Evolutionary conservation across 2,888 invertebrate genomes (phyloP), one percentile per base, ranked within the genome.

Genomic region (Acronicta psi): DNA sequence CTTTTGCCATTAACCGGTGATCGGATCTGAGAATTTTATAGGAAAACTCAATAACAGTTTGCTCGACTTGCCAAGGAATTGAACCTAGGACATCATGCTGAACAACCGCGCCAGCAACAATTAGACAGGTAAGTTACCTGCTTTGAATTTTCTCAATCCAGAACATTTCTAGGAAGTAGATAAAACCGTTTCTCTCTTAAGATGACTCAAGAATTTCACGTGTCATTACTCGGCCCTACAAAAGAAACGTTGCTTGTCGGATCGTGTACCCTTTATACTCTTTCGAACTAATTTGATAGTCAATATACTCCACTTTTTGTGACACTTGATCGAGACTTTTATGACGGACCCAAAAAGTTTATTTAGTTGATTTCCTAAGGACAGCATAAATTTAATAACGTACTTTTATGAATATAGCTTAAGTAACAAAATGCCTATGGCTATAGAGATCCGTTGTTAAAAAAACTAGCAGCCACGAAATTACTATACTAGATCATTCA

Each of bases 171-270:
- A n/a, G 17, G n/a, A 16, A 18, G 29, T 25, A 54, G 9, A 13
- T 34, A 54, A 47, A 54, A 40, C 14, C 23, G 43, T 37, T 16
- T 2, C 36, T 41, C 36, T 38, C 6, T 14, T 14, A 58, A 37
- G 41, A 46, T 38, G 31, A 31, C 44, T 42, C 17, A 56, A 59
- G 51, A 58, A 44, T 60, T 43, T 56, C 47, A 56, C 58, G 55
- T 46, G n/a, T 56, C 58, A 54, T 70, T 62, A 53, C 52, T 29
- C 37, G 23, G 36, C 16, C 43, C 13, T 57, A 43, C 47, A 37
- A 52, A 50, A 44, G 45, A 42, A 47, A 38, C 9, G 25, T 36
- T 54, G 25, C 36, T 31, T 38, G 41, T 23, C 23, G 42, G 45
- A 52, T 53, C 52, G 43, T 53, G 38, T 43, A 29, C 34, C 56